A percentile compares a stretch with the other conserved stretches of the same genome.
These are phyloP conservation scores for Tetramorium bicarinatum DNA, from an alignment of 2,888 invertebrate genomes.

Conservation along the genomic window DNA sequence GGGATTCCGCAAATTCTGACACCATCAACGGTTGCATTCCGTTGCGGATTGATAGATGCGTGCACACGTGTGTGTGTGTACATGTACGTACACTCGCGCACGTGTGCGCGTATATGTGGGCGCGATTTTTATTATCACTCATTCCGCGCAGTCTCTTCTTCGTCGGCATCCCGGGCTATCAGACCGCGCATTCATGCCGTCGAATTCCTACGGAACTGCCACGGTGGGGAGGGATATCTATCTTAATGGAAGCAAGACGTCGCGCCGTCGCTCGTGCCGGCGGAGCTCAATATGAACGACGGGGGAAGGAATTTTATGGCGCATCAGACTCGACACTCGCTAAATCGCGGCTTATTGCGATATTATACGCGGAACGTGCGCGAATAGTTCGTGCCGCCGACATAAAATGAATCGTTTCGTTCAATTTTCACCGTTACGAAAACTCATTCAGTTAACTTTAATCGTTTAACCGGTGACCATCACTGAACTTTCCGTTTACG, in stretches of 20 bases:
- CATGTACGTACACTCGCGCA: no score
- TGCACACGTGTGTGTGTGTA: neutral
- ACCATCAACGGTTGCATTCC: conserved; percentile 26
- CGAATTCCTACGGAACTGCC: conserved; percentile 57
- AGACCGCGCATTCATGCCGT: conserved; percentile 40
- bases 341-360: conserved; percentile 38
- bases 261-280: conserved; percentile 18
- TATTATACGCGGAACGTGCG: conserved; percentile 13
- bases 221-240: conserved; percentile 52
- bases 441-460: neutral
- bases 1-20: conserved; percentile 24
- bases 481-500: no score
- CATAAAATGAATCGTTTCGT: conserved; percentile 14
- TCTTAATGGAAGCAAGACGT: conserved; percentile 65
- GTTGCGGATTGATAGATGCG: neutral
- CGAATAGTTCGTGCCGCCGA: neutral
- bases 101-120: neutral
- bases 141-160: conserved; percentile 36
- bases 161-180: conserved; percentile 35
- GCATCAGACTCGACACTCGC: conserved; percentile 15
- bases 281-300: conserved; percentile 28
- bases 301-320: conserved; percentile 23
- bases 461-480: neutral
- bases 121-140: conserved; percentile 63
- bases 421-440: neutral